Evolutionary conservation across 2,888 invertebrate genomes (phyloP).

Genomic region (Tanaodytes sp.): DNA sequence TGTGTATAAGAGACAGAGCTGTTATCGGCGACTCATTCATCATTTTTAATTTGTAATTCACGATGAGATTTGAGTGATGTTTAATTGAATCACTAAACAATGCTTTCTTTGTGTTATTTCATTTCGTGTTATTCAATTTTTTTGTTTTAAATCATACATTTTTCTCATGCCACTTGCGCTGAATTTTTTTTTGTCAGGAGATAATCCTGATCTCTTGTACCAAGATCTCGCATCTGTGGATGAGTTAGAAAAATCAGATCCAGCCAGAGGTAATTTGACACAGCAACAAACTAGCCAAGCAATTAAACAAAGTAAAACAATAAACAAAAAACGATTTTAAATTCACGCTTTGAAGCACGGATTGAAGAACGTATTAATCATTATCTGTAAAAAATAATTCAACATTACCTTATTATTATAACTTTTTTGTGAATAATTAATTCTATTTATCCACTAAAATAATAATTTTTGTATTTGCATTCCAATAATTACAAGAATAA

Average conservation of each 20-base stretch:
- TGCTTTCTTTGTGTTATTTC: slow-evolving; percentile 7
- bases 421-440: too few relatives aligned
- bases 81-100: too few relatives aligned
- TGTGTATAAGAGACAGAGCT: too few relatives aligned
- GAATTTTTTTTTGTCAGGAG: slow-evolving; percentile 72
- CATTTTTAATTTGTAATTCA: too few relatives aligned
- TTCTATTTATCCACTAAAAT: too few relatives aligned
- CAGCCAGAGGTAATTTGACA: slow-evolving; percentile 65
- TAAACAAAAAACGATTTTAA: slow-evolving; percentile 23
- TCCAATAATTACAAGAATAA: too few relatives aligned
- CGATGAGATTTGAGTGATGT: too few relatives aligned
- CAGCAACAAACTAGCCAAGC: slow-evolving; percentile 15
- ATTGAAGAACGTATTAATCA: too few relatives aligned
- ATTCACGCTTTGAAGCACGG: slow-evolving; percentile 40
- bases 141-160: slow-evolving; percentile 23
- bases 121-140: neutral
- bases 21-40: too few relatives aligned
- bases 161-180: slow-evolving; percentile 45
- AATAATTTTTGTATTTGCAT: too few relatives aligned
- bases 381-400: too few relatives aligned
- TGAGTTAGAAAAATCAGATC: slow-evolving; percentile 66
- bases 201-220: slow-evolving; percentile 76
- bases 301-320: slow-evolving; percentile 2
- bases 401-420: too few relatives aligned
- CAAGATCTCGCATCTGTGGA: slow-evolving; percentile 75